Evolutionary conservation across 2,888 invertebrate species (phyloP), one percentile per base, ranked within the genome.

Genomic region (Metallyticus violacea): DNA sequence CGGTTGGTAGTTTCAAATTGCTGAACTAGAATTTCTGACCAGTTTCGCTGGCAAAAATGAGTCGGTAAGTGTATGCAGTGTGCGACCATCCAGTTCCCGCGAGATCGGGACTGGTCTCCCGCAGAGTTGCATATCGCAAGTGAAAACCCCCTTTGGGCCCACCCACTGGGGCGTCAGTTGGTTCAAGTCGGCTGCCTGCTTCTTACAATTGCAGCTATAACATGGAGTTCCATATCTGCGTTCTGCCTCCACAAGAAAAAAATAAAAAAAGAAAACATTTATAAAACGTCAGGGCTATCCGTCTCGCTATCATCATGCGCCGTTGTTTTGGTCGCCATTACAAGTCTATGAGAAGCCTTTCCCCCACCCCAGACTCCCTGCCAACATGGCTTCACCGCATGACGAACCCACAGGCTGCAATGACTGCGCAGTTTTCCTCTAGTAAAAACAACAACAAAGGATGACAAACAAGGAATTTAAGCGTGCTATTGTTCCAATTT

Each of bases 131-230:
- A 83, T 83, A 83, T 83, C 83, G 83, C 83, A 29, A 83, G 83
- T 77, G 83, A 77, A 27, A 77, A 77, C 77, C 83, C 29, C 26
- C n/a, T 83, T 27, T 77, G 77, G 83, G 83, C 83, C 83, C 83
- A 83, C 83, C 83, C 83, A 83, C 83, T 83, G 83, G 28, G 76
- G 28, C 77, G 83, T 83, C 83, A 83, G 83, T 83, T 83, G 77
- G 83, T 62, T 62, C 40, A 62, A 62, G 40, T 62, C 40, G 40
- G 40, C 40, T 62, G 40, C 40, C 40, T 62, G 40, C 40, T 62
- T 62, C 40, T 62, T 62, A 62, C 40, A 62, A 62, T 62, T 62
- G 40, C 40, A 62, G 40, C 40, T 62, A 62, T 22, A 62, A 62
- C 40, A 62, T 62, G 15, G 40, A 62, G 40, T 62, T 62, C 40